These are phyloP conservation scores for Ferdinandea cuprea DNA, from an alignment of 2,888 invertebrate genomes.

Conservation along the genomic window DNA sequence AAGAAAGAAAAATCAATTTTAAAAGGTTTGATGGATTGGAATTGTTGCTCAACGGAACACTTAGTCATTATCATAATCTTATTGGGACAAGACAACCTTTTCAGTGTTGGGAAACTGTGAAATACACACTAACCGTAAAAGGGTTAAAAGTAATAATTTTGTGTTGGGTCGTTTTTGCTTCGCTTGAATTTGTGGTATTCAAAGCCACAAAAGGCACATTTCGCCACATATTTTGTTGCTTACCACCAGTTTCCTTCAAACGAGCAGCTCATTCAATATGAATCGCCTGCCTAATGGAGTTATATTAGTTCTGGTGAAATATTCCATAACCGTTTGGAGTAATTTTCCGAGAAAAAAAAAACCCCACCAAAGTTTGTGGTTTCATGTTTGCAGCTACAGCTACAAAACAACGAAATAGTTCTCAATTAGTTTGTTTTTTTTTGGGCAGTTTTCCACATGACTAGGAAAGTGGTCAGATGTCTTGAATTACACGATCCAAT, in stretches of 20 bases:
- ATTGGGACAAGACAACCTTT: neutral
- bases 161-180: neutral
- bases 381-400: neutral
- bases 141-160: neutral
- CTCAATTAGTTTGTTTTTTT: conserved; percentile 5
- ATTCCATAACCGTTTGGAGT: conserved; percentile 27
- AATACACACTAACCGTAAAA: neutral
- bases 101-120: neutral
- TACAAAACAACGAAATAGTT: conserved; percentile 13
- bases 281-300: conserved; percentile 21
- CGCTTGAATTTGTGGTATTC: neutral
- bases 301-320: conserved; percentile 5
- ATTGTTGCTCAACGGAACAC: no score
- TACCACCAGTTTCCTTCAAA: neutral
- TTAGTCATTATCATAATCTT: neutral
- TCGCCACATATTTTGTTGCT: neutral
- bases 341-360: conserved; percentile 10
- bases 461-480: conserved; percentile 7
- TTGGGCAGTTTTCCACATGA: neutral
- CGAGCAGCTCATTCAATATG: conserved; percentile 29
- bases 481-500: neutral
- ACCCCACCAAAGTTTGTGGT: conserved; percentile 26
- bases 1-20: no score
- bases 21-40: neutral
- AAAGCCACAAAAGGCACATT: conserved; percentile 14